Conservation (phyloP, 2,888 invertebrate species). For the Lymantria monacha region DNA sequence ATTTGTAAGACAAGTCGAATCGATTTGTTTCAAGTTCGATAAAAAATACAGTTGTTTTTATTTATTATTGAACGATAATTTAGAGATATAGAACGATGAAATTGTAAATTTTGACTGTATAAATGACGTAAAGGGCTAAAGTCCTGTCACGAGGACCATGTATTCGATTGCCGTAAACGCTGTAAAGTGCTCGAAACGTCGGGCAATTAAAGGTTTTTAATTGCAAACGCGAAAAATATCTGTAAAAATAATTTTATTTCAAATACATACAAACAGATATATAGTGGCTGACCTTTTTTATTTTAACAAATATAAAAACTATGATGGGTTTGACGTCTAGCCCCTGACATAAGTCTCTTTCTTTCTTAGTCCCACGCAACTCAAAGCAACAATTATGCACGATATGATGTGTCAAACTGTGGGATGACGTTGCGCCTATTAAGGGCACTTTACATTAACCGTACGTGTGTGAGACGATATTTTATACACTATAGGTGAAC, state of each 20-base stretch:
- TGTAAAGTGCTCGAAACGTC: too few species aligned
- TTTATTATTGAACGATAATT: background rate
- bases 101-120: too few species aligned
- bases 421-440: conserved; percentile 13
- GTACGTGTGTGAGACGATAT: background rate
- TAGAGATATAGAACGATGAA: too few species aligned
- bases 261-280: background rate
- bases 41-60: background rate
- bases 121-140: too few species aligned
- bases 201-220: too few species aligned
- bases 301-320: background rate
- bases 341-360: conserved; percentile 11
- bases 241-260: too few species aligned
- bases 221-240: too few species aligned
- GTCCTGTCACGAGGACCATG: too few species aligned
- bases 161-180: too few species aligned
- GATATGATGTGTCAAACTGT: conserved; percentile 25
- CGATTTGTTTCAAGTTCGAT: background rate
- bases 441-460: conserved; percentile 4
- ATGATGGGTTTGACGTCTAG: conserved; percentile 1
- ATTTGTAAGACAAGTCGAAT: background rate
- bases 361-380: conserved; percentile 21
- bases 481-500: background rate
- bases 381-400: conserved; percentile 28
- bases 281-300: background rate